Conservation (phyloP, 2,113 vertebrate genomes). For the Tupaia tana region DNA sequence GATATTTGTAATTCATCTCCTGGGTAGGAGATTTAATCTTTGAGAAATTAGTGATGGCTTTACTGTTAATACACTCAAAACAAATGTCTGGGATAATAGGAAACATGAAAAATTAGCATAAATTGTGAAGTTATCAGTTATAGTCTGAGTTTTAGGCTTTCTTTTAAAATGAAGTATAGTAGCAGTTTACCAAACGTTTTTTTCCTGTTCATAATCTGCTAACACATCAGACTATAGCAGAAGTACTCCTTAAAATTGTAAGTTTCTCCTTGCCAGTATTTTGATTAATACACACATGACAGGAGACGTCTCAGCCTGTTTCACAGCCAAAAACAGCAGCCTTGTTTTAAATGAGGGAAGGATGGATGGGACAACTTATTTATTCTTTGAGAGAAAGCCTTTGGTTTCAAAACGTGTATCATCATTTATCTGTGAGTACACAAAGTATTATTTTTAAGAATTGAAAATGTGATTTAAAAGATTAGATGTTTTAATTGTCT, state of each 20-base stretch:
- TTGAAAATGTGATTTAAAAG: conserved; percentile 52
- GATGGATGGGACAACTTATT: conserved; percentile 41
- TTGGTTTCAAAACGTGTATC: conserved; percentile 69
- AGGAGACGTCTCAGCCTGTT: conserved; percentile 57
- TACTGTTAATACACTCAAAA: conserved; percentile 21
- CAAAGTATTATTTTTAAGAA: conserved; percentile 48
- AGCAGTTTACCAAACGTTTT: conserved; percentile 49
- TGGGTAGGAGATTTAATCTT: neutral
- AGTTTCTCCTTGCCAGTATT: conserved; percentile 74
- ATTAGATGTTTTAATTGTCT: conserved; percentile 28
- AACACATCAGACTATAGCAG: conserved; percentile 63
- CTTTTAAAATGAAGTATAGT: conserved; percentile 57
- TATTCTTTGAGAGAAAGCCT: conserved; percentile 68
- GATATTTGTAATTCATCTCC: conserved; percentile 46
- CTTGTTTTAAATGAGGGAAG: conserved; percentile 57
- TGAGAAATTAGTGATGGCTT: conserved; percentile 53
- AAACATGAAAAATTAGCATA: neutral
- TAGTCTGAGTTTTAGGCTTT: conserved; percentile 51
- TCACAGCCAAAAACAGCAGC: conserved; percentile 74
- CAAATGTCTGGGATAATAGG: neutral
- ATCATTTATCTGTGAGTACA: conserved; percentile 84
- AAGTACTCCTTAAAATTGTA: conserved; percentile 83
- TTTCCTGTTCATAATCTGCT: conserved; percentile 75
- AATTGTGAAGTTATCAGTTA: neutral
- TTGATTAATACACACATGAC: conserved; percentile 80